Evolutionary conservation across 2,797 vertebrate genomes (phyloP).

Genomic region (Pangasius macronema): DNA sequence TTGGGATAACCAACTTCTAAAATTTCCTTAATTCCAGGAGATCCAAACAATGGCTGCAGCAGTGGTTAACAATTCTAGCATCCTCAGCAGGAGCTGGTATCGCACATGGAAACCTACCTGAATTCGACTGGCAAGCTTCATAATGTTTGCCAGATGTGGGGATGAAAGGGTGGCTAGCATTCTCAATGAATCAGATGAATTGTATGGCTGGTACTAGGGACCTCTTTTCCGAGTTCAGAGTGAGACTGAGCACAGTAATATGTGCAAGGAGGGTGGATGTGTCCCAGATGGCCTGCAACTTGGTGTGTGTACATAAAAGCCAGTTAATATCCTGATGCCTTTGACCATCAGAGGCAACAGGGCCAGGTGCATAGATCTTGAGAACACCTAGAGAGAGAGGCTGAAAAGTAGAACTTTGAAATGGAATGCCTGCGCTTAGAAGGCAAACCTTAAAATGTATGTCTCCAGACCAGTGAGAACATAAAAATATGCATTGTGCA

Average conservation of each 20-base stretch:
- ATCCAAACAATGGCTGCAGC: neutral
- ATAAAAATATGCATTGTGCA: conserved; percentile 13
- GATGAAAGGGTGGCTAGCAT: neutral
- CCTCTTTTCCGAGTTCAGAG: neutral
- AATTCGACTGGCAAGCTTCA: neutral
- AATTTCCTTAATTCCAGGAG: neutral
- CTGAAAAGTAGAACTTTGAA: neutral
- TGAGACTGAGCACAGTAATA: neutral
- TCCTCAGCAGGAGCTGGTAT: neutral
- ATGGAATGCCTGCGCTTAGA: neutral
- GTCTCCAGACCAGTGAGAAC: neutral
- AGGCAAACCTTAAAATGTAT: neutral
- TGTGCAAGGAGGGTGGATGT: neutral
- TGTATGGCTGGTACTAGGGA: neutral
- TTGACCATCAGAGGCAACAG: neutral
- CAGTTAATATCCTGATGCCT: conserved; percentile 5
- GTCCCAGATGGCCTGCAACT: conserved; percentile 10
- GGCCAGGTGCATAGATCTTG: neutral
- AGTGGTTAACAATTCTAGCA: neutral
- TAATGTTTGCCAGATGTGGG: neutral
- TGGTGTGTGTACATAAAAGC: neutral
- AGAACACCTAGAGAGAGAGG: neutral
- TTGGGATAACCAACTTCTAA: neutral
- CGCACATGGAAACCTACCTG: neutral
- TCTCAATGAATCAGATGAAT: neutral